phyloP scores from a whole-genome alignment of 1,140 invertebrate genomes.

The Agrypnia vestita region DNA sequence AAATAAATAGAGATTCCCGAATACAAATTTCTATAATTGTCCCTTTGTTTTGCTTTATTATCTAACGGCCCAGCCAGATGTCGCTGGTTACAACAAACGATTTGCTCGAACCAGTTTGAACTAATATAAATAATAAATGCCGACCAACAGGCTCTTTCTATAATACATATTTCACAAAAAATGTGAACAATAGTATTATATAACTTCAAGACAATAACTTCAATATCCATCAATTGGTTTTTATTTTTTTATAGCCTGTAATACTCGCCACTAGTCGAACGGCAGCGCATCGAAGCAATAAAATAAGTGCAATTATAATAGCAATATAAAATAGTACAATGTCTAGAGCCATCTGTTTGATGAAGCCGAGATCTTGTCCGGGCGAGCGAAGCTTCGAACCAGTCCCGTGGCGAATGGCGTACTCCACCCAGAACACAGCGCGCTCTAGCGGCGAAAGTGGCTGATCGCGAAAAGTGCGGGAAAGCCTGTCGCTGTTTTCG shows the following conservation, averaged over 20 bases:
- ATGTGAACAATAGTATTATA: no score
- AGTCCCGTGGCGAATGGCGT: slow-evolving; percentile 62
- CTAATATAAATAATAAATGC: no score
- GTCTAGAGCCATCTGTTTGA: slow-evolving; percentile 38
- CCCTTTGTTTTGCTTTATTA: neutral
- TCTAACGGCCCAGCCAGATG: neutral
- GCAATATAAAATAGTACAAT: slow-evolving; percentile 3
- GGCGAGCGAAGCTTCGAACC: slow-evolving; percentile 47
- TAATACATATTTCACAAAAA: no score
- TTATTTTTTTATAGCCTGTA: no score
- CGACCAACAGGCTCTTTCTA: no score
- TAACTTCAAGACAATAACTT: no score
- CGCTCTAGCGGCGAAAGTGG: slow-evolving; percentile 66
- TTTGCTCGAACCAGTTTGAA: no score
- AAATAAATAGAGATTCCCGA: no score
- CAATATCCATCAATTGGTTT: no score
- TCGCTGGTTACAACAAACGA: neutral
- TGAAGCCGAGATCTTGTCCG: slow-evolving; percentile 46
- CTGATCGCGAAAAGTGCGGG: slow-evolving; percentile 68
- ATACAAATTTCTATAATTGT: no score
- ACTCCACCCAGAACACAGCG: slow-evolving; percentile 67
- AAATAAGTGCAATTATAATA: neutral
- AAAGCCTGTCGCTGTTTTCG: slow-evolving; percentile 62
- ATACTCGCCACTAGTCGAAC: no score
- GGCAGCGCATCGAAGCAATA: no score